Percentiles rank a stretch among this genome's conserved stretches.
Evolutionary conservation across 2,113 vertebrate genomes (phyloP).

Genomic region (Nanger granti): DNA sequence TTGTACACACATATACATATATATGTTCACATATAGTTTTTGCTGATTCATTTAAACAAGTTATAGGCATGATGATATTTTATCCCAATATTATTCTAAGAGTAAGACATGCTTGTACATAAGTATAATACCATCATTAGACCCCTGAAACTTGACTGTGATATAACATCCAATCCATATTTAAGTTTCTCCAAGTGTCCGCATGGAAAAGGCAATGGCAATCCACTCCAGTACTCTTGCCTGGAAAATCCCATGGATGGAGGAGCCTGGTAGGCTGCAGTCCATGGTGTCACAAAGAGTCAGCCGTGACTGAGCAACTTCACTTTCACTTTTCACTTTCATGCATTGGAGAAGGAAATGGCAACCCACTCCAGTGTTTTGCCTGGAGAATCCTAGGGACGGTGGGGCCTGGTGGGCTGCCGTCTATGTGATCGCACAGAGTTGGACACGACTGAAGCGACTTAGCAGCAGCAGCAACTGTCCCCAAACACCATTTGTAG

Average conservation of each 20-base stretch:
- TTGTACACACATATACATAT: neutral
- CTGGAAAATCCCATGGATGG: neutral
- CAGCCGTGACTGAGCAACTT: neutral
- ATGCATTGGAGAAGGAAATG: neutral
- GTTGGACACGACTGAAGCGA: accelerated
- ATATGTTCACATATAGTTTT: neutral
- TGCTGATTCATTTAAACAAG: neutral
- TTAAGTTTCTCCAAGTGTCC: neutral
- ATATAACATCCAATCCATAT: neutral
- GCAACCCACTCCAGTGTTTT: neutral
- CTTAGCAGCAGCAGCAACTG: neutral
- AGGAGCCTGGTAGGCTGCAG: neutral
- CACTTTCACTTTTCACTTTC: neutral
- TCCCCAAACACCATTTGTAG: neutral
- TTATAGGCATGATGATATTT: neutral
- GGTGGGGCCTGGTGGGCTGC: neutral
- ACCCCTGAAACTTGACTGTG: neutral
- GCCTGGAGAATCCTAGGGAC: neutral
- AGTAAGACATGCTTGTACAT: neutral
- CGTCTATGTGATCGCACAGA: accelerated
- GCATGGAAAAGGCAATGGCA: neutral
- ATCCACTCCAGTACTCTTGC: neutral
- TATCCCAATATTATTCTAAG: neutral
- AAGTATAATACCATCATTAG: neutral
- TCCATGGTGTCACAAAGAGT: neutral